These are phyloP conservation scores for Oceanodroma leucorhoa DNA, from an alignment of 2,797 vertebrate genomes.

Conservation along the genomic window DNA sequence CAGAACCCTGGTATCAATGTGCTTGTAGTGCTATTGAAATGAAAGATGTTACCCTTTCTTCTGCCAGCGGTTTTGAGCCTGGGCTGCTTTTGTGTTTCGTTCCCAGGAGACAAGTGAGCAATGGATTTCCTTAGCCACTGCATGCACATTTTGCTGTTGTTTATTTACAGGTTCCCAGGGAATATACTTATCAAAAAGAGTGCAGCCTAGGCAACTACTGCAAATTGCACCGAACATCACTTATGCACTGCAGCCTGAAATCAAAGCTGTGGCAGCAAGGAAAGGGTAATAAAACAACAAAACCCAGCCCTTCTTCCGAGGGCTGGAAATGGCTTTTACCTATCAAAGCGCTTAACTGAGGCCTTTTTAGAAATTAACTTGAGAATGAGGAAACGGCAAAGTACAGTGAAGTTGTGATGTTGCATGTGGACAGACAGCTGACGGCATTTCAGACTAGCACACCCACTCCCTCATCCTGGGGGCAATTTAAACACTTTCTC, in stretches of 20 bases:
- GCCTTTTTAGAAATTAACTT: neutral
- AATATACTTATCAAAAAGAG: neutral
- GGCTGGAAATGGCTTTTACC: neutral
- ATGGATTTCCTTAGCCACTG: constrained; percentile 25
- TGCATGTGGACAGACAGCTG: neutral
- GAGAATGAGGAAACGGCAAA: neutral
- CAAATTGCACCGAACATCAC: neutral
- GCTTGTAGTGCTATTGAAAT: neutral
- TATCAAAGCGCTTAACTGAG: neutral
- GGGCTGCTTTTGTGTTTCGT: neutral
- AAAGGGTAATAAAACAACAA: neutral
- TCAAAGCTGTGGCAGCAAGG: neutral
- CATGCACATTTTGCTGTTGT: neutral
- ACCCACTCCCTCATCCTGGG: neutral
- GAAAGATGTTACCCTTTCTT: constrained; percentile 1
- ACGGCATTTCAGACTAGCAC: neutral
- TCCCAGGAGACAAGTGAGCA: neutral
- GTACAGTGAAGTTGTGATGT: neutral
- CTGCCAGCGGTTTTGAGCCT: neutral
- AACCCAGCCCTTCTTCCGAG: neutral
- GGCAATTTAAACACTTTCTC: neutral
- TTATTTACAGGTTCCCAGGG: constrained; percentile 5
- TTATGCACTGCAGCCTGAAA: neutral
- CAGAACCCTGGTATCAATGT: neutral
- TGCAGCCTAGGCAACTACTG: constrained; percentile 1